Conservation (phyloP, 2,797 vertebrate genomes). For the Myiotriccus ornatus region DNA sequence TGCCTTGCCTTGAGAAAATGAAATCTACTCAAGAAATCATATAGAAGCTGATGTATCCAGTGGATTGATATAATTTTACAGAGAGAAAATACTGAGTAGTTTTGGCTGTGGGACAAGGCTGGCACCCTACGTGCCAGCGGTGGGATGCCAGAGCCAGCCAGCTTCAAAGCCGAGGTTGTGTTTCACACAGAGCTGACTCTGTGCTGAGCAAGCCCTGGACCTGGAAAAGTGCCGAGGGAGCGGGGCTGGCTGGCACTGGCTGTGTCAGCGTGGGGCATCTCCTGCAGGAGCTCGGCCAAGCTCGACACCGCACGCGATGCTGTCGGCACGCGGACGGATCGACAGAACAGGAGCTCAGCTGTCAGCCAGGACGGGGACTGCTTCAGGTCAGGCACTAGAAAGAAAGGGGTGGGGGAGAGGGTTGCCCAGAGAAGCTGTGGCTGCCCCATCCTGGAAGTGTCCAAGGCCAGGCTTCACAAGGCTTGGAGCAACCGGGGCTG, state of each 20-base stretch:
- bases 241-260: neutral
- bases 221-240: neutral
- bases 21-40: neutral
- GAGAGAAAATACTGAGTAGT: neutral
- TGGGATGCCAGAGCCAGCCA: neutral
- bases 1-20: neutral
- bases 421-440: neutral
- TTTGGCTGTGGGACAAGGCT: neutral
- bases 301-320: neutral
- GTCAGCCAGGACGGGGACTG: neutral
- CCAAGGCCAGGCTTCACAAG: neutral
- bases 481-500: neutral
- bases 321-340: fast-evolving
- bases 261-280: fast-evolving
- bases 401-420: neutral
- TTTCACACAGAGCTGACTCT: neutral
- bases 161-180: neutral
- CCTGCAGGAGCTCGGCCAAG: neutral
- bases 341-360: too few species aligned
- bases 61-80: neutral
- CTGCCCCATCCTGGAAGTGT: neutral
- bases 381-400: neutral
- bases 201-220: neutral
- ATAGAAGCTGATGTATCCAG: neutral
- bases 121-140: fast-evolving